These are phyloP conservation scores for Lepilemur ruficaudatus DNA, from an alignment of 2,797 vertebrate genomes.

Conservation along the genomic window DNA sequence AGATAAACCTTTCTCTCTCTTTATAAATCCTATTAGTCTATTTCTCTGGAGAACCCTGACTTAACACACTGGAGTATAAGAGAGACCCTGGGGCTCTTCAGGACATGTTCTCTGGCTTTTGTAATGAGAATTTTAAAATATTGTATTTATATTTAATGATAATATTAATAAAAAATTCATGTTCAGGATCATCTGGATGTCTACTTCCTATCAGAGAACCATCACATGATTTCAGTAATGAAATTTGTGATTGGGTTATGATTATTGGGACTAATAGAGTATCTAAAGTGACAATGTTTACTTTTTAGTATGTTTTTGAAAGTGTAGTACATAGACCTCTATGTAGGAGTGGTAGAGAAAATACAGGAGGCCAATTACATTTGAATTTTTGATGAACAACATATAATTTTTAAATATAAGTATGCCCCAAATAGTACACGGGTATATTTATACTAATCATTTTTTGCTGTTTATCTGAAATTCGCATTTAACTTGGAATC, in stretches of 20 bases:
- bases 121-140: not conserved
- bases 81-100: not conserved
- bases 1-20: not conserved
- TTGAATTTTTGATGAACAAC: conserved; percentile 21
- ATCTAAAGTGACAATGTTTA: not conserved
- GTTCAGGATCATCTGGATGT: not conserved
- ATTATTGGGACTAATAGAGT: not conserved
- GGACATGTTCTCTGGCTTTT: not conserved
- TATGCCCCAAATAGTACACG: not conserved
- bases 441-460: not conserved
- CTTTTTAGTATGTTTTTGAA: not conserved
- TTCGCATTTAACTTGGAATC: not conserved
- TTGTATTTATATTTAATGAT: not conserved
- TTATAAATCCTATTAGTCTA: not conserved
- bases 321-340: not conserved
- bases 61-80: not conserved
- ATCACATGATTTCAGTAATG: not conserved
- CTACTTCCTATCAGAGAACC: not conserved
- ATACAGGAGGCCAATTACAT: not conserved
- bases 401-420: not conserved
- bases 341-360: not conserved
- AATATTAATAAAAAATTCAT: not conserved
- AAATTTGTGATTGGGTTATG: not conserved
- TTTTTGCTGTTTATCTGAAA: conserved; percentile 8
- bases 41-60: not conserved